Evolutionary conservation across 2,797 vertebrate species (phyloP), one percentile per base, ranked within the genome.

Genomic region (Argentina silus): DNA sequence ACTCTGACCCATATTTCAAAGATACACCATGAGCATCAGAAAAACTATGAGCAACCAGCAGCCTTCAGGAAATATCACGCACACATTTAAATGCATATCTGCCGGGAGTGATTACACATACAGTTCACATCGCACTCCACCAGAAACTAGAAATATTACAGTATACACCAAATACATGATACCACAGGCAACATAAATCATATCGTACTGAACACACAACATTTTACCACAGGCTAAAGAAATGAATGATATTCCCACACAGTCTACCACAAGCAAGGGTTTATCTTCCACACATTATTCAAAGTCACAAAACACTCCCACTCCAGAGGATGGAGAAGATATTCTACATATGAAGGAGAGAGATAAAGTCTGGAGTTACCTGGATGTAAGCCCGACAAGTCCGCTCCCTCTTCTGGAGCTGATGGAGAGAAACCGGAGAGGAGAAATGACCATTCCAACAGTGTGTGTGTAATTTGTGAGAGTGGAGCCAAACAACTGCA

Each of bases 311-410:
- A 81, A 83, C 79, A 78, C 78, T 69, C 70, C 44, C 45, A 79
- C 75, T 83, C 72, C 63, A 66, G 60, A 64, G 80, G 80, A 81
- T 88, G 80, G 36, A 21, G 27, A 15, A 23, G 45, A 47, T 17
- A 51, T 14, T 23, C 44, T 11, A 9, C 0, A 44, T 42, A 76
- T 65, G 83, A 86, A 88, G 81, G 67, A 85, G 83, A 77, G 63
- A 83, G 86, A 88, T 85, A 80, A 86, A 81, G 86, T 77, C 76
- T 83, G 27, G 68, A 50, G 84, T 82, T 91, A 97, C 96, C 96
- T 97, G 96, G 84, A 98, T 96, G 72, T 97, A 98, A 59, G 95
- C 95, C 83, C 96, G 95, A 83, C 96, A 97, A 77, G 96, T 97
- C 79, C 94, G 91, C 84, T 97, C 96, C 73, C 96, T 93, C 88